Percentiles rank a stretch among this genome's conserved stretches.
phyloP scores from a whole-genome alignment of 1,140 invertebrate species.

The Tenebrio molitor region DNA sequence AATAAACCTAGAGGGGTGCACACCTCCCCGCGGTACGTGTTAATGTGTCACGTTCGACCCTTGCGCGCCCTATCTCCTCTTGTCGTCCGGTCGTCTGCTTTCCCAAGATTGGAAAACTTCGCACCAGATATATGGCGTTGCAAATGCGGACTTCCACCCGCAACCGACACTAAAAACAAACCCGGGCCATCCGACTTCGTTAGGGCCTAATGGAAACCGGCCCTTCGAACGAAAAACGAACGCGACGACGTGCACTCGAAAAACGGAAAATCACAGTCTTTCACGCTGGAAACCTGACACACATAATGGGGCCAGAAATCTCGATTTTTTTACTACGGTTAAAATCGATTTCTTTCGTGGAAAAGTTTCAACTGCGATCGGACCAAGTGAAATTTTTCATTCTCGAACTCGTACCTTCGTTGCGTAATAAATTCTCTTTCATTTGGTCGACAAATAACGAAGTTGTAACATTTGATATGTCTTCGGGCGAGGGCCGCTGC shows the following conservation, averaged over 20 bases:
- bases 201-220: slow-evolving; percentile 8
- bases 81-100: slow-evolving; percentile 43
- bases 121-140: slow-evolving; percentile 35
- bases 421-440: background rate
- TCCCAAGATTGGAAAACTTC: slow-evolving; percentile 58
- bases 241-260: background rate
- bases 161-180: slow-evolving; percentile 26
- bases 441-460: background rate
- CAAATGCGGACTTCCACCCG: slow-evolving; percentile 4
- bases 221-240: background rate
- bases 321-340: no score
- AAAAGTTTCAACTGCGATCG: no score
- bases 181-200: slow-evolving; percentile 5
- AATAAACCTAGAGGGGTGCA: slow-evolving; percentile 54
- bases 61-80: slow-evolving; percentile 21
- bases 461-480: no score
- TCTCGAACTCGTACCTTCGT: no score
- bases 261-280: background rate
- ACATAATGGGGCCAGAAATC: no score
- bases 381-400: no score
- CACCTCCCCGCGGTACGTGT: slow-evolving; percentile 52
- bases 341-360: no score
- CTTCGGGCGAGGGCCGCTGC: no score
- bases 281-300: no score
- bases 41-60: slow-evolving; percentile 60